Base-by-base conservation (phyloP, 2,113 vertebrate species). In the Mesembrinibis cayennensis region DNA sequence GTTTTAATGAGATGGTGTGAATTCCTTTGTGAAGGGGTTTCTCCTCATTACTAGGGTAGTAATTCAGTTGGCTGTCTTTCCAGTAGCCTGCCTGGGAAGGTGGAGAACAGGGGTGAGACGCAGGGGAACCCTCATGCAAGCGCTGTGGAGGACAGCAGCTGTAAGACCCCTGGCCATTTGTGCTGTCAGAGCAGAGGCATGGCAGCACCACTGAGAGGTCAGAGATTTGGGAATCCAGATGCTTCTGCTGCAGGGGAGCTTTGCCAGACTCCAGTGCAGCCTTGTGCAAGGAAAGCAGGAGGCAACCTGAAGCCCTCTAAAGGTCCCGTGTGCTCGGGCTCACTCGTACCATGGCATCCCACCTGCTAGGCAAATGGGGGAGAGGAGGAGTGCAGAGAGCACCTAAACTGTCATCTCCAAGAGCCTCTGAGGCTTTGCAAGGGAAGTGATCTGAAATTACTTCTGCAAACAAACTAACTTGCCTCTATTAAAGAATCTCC, bases 281-380 rank as follows among this genome's bases (percentile, higher is more conserved):
- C 27, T 52, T 42, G 34, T 5, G 13, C 38, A 69, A 30, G 42
- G 67, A 58, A 74, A 79, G 53, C 42, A 70, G 47, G 34, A 45
- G 30, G 52, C 55, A 40, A 7, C 45, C 82, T 42, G 71, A 27
- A 82, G 42, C 27, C 19, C 47, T 38, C 29, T 23, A 34, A 50
- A 69, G 16, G 15, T 3, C 11, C 53, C 18, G 29, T 27, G 29
- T 23, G 22, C 49, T 69, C 0, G 1, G 21, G 34, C 21, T 82
- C 16, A 11, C 18, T 16, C 0, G 0, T 30, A 16, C 9, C 29
- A 13, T 30, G 27, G 49, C 26, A 65, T 38, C 44, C 16, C 53
- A 29, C 26, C 73, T 32, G 17, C 29, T 25, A 18, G 40, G 30
- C 32, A 34, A 26, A 27, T 10, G 19, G 6, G 38, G 16, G 11